Evolutionary conservation across 2,888 invertebrate genomes (phyloP).

Genomic region (Epinotia demarniana): DNA sequence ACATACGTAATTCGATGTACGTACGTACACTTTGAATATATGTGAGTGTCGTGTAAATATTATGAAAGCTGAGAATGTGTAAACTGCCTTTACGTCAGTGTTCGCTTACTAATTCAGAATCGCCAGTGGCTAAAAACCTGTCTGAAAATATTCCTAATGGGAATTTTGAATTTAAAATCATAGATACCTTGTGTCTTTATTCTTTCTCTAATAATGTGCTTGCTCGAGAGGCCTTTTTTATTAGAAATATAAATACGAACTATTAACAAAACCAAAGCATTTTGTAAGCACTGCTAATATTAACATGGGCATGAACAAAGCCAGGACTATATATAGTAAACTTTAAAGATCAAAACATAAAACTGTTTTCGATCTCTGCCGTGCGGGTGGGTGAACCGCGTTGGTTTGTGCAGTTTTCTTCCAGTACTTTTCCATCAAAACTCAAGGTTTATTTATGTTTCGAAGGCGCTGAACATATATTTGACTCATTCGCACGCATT

Average conservation of each 20-base stretch:
- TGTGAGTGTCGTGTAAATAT: slow-evolving; percentile 58
- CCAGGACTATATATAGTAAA: neutral
- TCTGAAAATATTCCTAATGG: slow-evolving; percentile 53
- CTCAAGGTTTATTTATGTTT: slow-evolving; percentile 55
- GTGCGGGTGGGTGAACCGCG: slow-evolving; percentile 51
- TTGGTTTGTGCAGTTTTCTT: slow-evolving; percentile 65
- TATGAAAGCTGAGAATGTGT: slow-evolving; percentile 61
- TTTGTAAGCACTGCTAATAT: neutral
- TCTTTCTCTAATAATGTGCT: neutral
- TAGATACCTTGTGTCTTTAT: neutral
- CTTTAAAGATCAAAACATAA: slow-evolving; percentile 37
- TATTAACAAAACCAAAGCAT: neutral
- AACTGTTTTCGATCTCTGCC: slow-evolving; percentile 64
- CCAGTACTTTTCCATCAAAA: slow-evolving; percentile 75
- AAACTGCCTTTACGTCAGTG: slow-evolving; percentile 57
- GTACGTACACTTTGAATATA: slow-evolving; percentile 49
- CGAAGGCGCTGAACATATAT: slow-evolving; percentile 55
- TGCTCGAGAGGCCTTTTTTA: neutral
- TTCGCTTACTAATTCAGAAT: slow-evolving; percentile 63
- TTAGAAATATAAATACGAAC: neutral
- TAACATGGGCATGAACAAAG: neutral
- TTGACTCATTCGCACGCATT: slow-evolving; percentile 54
- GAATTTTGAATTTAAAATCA: neutral
- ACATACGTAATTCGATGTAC: slow-evolving; percentile 54
- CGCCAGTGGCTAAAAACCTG: slow-evolving; percentile 63